A percentile compares a stretch with the other conserved stretches of the same genome.
These are phyloP conservation scores for Platycercus adscitus DNA, from an alignment of 2,113 vertebrate genomes.

Conservation along the genomic window DNA sequence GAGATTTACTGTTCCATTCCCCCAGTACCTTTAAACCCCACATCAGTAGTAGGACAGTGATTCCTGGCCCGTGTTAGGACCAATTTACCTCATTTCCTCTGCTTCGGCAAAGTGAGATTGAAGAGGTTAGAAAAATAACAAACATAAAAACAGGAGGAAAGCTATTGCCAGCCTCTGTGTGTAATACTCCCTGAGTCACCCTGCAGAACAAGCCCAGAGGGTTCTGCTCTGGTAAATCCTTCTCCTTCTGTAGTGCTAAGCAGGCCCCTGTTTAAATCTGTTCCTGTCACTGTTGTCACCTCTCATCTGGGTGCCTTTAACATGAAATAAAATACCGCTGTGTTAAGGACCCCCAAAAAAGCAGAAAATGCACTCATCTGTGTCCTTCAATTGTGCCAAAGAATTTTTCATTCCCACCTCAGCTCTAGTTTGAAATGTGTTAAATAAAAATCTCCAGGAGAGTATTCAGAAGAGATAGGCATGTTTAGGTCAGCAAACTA, in stretches of 20 bases:
- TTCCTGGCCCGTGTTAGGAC: constrained; percentile 50
- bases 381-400: not conserved
- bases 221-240: not conserved
- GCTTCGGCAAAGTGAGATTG: constrained; percentile 53
- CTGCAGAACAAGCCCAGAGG: not conserved
- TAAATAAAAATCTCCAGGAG: constrained; percentile 59
- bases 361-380: constrained; percentile 25
- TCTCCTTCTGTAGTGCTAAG: not conserved
- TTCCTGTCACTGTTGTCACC: not conserved
- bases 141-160: constrained; percentile 21
- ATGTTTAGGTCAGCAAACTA: constrained; percentile 24
- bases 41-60: constrained; percentile 5
- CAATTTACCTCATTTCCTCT: constrained; percentile 67
- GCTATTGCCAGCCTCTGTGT: not conserved
- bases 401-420: constrained; percentile 47
- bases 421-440: constrained; percentile 29
- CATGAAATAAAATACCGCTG: not conserved
- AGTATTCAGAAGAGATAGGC: constrained; percentile 51
- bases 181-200: not conserved
- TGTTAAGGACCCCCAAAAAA: not conserved
- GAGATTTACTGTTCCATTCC: constrained; percentile 51
- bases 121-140: constrained; percentile 65
- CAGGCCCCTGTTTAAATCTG: not conserved
- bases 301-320: constrained; percentile 27
- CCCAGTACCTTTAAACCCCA: constrained; percentile 27